Percentiles rank a stretch among this genome's conserved stretches.
Evolutionary conservation across 2,113 vertebrate species (phyloP).

Genomic region (Gasterosteus nipponicus): DNA sequence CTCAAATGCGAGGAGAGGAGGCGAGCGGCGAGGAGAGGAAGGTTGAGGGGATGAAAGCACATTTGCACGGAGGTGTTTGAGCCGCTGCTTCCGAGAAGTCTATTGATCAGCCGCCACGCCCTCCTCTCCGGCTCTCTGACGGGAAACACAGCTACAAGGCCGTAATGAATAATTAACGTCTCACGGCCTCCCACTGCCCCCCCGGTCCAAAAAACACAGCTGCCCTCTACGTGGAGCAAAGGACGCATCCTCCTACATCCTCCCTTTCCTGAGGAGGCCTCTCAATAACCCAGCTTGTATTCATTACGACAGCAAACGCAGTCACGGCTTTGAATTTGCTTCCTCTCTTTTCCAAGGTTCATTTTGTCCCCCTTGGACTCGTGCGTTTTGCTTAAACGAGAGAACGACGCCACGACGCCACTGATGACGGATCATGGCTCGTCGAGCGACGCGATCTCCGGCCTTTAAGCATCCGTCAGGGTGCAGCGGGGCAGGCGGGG

Average conservation of each 20-base stretch:
- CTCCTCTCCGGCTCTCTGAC: constrained; percentile 34
- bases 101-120: constrained; percentile 70
- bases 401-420: not conserved
- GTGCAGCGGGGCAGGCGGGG: constrained; percentile 12
- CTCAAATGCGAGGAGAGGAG: constrained; percentile 15
- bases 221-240: constrained; percentile 24
- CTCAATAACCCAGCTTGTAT: not conserved
- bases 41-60: constrained; percentile 13
- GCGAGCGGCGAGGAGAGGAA: not conserved
- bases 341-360: not conserved
- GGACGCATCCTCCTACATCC: not conserved
- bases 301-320: constrained; percentile 3
- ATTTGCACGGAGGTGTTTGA: constrained; percentile 50
- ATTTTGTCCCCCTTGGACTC: not conserved
- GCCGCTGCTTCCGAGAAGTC: constrained; percentile 68
- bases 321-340: not conserved
- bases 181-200: constrained; percentile 56
- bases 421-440: constrained; percentile 12
- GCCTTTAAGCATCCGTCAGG: constrained; percentile 15
- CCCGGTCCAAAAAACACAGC: constrained; percentile 49
- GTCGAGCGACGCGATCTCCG: constrained; percentile 28
- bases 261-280: not conserved
- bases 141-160: constrained; percentile 61
- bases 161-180: constrained; percentile 76
- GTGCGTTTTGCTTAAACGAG: not conserved